phyloP scores from a whole-genome alignment of 37 sponge, comb jelly and placozoan genomes.

The Amphimedon queenslandica region DNA sequence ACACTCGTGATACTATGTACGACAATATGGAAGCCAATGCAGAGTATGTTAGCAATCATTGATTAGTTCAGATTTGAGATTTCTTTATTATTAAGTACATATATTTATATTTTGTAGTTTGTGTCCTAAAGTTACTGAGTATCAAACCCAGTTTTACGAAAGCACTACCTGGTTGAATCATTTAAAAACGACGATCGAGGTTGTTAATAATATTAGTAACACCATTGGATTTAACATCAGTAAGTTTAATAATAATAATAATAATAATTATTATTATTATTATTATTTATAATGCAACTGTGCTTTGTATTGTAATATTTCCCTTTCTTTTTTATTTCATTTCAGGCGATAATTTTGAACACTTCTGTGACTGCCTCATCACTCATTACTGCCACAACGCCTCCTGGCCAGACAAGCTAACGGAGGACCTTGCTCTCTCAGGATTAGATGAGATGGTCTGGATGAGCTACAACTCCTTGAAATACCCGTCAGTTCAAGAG shows the following conservation, averaged over 20 bases:
- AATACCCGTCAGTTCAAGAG: conserved; percentile 35
- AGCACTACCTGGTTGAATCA: conserved; percentile 21
- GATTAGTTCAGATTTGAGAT: neutral
- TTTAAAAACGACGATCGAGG: conserved; percentile 9
- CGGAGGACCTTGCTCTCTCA: conserved; percentile 7
- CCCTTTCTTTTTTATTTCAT: conserved; percentile 1
- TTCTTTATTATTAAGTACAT: no score
- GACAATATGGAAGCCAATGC: conserved; percentile 29
- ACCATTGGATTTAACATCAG: conserved; percentile 20
- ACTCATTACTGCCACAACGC: conserved; percentile 34
- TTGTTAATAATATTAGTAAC: conserved; percentile 12
- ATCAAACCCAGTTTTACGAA: neutral
- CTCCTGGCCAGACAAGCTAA: conserved; percentile 38
- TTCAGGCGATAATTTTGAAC: conserved; percentile 1
- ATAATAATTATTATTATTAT: no score
- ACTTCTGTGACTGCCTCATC: conserved; percentile 32
- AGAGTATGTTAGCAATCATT: neutral
- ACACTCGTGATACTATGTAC: conserved; percentile 23
- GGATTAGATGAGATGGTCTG: conserved; percentile 19
- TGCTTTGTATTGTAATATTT: no score
- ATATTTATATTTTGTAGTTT: conserved; percentile 22
- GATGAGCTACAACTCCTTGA: conserved; percentile 16
- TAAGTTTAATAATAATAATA: no score
- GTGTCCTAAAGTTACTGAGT: conserved; percentile 31
- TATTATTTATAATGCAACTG: no score